Percentiles rank a stretch among this genome's conserved stretches.
Evolutionary conservation across 2,888 invertebrate genomes (phyloP).

Genomic region (Andrena flavipes): DNA sequence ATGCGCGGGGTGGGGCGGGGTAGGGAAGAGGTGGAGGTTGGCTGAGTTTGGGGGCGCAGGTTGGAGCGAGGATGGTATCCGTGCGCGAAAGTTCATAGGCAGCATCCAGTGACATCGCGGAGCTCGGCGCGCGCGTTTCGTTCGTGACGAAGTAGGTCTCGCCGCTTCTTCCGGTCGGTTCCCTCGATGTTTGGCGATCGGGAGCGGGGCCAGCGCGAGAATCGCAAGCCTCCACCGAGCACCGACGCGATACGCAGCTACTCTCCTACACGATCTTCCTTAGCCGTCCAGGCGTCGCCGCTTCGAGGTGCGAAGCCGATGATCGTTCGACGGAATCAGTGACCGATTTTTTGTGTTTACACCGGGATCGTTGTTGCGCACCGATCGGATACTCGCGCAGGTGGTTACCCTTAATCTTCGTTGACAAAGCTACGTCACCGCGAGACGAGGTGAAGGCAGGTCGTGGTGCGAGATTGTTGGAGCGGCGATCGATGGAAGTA

Average conservation of each 20-base stretch:
- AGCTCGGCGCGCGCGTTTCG: slow-evolving; percentile 78
- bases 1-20: slow-evolving; percentile 20
- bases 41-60: slow-evolving; percentile 56
- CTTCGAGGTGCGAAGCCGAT: background rate
- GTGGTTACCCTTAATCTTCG: background rate
- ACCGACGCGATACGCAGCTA: background rate
- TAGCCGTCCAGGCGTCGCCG: background rate
- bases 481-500: slow-evolving; percentile 37
- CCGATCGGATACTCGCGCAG: slow-evolving; percentile 12
- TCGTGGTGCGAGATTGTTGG: slow-evolving; percentile 21
- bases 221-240: background rate
- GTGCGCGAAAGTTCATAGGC: slow-evolving; percentile 75
- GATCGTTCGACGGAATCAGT: background rate
- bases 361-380: background rate
- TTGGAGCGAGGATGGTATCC: slow-evolving; percentile 63
- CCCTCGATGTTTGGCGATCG: slow-evolving; percentile 25
- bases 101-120: slow-evolving; percentile 80
- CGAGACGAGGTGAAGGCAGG: background rate
- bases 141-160: slow-evolving; percentile 8
- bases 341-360: background rate
- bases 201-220: background rate
- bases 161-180: slow-evolving; percentile 1
- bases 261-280: background rate
- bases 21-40: slow-evolving; percentile 18
- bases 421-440: background rate